Conservation (phyloP, 2,797 vertebrate genomes). For the Mormyrops boulengeri region DNA sequence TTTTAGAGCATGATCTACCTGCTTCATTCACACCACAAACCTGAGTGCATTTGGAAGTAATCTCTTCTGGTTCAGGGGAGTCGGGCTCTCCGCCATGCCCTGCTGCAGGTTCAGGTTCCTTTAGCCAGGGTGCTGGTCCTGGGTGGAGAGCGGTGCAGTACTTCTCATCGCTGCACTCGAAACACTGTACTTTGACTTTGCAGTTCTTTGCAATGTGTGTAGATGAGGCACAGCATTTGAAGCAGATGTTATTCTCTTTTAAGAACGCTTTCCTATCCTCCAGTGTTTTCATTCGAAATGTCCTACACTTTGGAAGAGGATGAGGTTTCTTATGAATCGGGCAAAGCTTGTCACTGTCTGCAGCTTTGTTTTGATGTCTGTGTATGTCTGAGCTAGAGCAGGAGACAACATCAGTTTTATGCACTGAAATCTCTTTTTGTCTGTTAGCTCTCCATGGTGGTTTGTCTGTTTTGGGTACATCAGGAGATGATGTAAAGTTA, state of each 20-base stretch:
- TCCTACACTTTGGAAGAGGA: slow-evolving; percentile 21
- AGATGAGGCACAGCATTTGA: slow-evolving; percentile 26
- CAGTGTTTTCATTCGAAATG: slow-evolving; percentile 16
- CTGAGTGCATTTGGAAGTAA: slow-evolving; percentile 19
- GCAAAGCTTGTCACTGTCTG: background rate
- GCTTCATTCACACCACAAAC: slow-evolving; percentile 18
- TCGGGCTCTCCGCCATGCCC: slow-evolving; percentile 24
- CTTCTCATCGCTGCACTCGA: slow-evolving; percentile 13
- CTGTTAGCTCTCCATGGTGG: slow-evolving; percentile 24
- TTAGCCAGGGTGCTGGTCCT: slow-evolving; percentile 8
- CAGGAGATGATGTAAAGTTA: slow-evolving; percentile 7
- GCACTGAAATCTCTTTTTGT: slow-evolving; percentile 25
- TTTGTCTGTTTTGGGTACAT: slow-evolving; percentile 15
- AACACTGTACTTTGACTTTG: slow-evolving; percentile 1
- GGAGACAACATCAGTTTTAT: slow-evolving; percentile 22
- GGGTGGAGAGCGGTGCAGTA: slow-evolving; percentile 19
- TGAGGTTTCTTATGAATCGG: slow-evolving; percentile 29
- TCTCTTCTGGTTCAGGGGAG: background rate
- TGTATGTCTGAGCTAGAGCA: background rate
- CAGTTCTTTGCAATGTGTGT: slow-evolving; percentile 30
- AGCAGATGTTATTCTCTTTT: slow-evolving; percentile 28
- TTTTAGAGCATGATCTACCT: slow-evolving; percentile 25
- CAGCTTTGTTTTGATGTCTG: background rate
- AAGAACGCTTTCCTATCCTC: slow-evolving; percentile 16
- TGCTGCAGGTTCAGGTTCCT: background rate